Evolutionary conservation across 2,113 vertebrate species (phyloP).

Genomic region (Eudorcas thomsonii): DNA sequence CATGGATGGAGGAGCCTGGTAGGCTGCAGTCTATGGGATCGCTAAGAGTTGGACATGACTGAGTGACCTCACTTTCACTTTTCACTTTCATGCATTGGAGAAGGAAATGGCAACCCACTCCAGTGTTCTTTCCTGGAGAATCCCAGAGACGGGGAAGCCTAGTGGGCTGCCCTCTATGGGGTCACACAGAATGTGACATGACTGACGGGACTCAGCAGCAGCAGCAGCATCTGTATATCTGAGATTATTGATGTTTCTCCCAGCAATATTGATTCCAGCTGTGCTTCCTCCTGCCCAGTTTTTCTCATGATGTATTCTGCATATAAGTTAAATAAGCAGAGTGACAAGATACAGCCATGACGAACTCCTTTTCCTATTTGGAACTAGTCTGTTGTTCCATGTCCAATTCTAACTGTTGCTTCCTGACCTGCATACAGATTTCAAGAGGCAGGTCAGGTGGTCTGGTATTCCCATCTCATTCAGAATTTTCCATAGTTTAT

Average conservation of each 20-base stretch:
- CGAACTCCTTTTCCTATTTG: not conserved
- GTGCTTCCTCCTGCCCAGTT: rapidly evolving
- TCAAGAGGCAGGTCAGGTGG: not conserved
- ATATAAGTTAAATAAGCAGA: rapidly evolving
- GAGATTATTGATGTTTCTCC: not conserved
- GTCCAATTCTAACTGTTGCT: not conserved
- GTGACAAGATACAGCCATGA: not conserved
- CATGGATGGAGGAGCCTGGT: too few relatives aligned
- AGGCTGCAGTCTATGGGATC: too few relatives aligned
- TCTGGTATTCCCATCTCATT: not conserved
- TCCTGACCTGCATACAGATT: not conserved
- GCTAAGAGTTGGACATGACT: not conserved
- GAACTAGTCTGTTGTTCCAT: not conserved
- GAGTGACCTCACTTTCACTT: not conserved
- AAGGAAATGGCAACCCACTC: not conserved
- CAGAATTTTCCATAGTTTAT: not conserved
- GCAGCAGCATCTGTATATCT: not conserved
- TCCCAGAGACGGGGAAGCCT: not conserved
- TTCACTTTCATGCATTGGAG: not conserved
- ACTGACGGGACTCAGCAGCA: not conserved
- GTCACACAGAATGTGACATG: rapidly evolving
- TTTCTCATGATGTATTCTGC: not conserved
- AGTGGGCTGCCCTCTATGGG: not conserved
- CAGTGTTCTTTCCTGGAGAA: not conserved
- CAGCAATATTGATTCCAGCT: not conserved